Base-by-base conservation (phyloP, 2,797 vertebrate genomes). In the Pangasius sanitwongsei region DNA sequence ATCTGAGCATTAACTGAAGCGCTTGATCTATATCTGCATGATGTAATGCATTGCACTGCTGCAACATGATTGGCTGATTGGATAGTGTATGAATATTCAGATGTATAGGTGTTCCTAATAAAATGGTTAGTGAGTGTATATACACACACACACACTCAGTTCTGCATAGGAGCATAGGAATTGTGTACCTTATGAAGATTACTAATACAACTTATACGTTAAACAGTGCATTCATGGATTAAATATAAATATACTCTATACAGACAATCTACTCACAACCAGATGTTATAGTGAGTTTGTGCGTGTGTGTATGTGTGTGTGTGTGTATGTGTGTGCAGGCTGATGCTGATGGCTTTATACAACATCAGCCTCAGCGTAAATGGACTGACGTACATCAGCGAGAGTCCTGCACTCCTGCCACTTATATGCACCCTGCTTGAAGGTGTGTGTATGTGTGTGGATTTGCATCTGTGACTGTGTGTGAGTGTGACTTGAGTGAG, bases 291-390 rank as follows among this genome's bases (percentile, higher is more conserved):
- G 31, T 61, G 18, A 41, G 78, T 34, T 50, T 81, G n/a, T 65
- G 37, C 34, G 2, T 82, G 57, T 86, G 78, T 67, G 1, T 70
- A 6, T 31, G 63, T 63, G 93, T 95, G 25, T 63, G 93, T 95
- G 85, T 77, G 23, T 81, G 37, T 61, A 15, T 88, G 34, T 88
- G 25, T 63, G 93, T 95, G 25, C 93, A 97, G 97, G 91, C 89
- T 99, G 92, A 97, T 98, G 95, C 95, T 99, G 91, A 99, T 98
- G 98, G 96, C 96, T 28, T 95, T 99, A 87, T 99, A 99, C 91
- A 99, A 99, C 0, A 95, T 98, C 91, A 99, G 97, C 92, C 98
- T 99, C 94, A 97, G 96, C 91, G 91, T 97, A 34, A 97, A 95
- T 89, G 98, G 98, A 84, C 93, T 99, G 90, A 96, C 96, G 90